A percentile compares a stretch with the other conserved stretches of the same genome.
Conservation (phyloP, 2,113 vertebrate genomes). For the Grus americana region DNA sequence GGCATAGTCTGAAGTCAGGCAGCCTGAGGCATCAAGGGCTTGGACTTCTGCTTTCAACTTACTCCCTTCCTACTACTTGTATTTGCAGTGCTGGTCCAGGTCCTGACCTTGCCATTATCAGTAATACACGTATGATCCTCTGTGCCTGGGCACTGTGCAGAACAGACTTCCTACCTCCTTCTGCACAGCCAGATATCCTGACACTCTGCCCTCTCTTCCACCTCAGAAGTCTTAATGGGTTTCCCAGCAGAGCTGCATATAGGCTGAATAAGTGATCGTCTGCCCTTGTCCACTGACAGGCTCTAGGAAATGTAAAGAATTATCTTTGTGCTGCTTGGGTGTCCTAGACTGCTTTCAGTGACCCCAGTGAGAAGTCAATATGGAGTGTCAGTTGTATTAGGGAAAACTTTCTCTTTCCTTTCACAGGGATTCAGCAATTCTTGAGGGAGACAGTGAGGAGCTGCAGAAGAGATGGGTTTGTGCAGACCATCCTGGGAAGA, state of each 20-base stretch:
- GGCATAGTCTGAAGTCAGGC: not conserved
- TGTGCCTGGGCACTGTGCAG: not conserved
- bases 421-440: slow-evolving; percentile 88
- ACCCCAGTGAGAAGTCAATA: not conserved
- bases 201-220: not conserved
- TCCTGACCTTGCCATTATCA: not conserved
- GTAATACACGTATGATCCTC: not conserved
- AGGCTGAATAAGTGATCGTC: not conserved
- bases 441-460: slow-evolving; percentile 88
- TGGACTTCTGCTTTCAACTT: slow-evolving; percentile 33
- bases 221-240: not conserved
- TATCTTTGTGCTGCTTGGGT: not conserved
- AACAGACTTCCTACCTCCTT: not conserved
- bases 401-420: slow-evolving; percentile 26
- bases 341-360: not conserved
- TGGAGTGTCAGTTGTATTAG: not conserved
- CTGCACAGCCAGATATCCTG: not conserved
- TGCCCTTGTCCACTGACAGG: not conserved
- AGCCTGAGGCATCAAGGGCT: slow-evolving; percentile 9
- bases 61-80: not conserved
- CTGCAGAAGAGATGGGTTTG: slow-evolving; percentile 88
- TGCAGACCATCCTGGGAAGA: slow-evolving; percentile 91
- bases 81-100: not conserved
- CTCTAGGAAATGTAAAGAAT: not conserved
- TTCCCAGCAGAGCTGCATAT: not conserved